These are phyloP conservation scores for Aleiodes alternator DNA, from an alignment of 2,888 invertebrate species.

Conservation along the genomic window DNA sequence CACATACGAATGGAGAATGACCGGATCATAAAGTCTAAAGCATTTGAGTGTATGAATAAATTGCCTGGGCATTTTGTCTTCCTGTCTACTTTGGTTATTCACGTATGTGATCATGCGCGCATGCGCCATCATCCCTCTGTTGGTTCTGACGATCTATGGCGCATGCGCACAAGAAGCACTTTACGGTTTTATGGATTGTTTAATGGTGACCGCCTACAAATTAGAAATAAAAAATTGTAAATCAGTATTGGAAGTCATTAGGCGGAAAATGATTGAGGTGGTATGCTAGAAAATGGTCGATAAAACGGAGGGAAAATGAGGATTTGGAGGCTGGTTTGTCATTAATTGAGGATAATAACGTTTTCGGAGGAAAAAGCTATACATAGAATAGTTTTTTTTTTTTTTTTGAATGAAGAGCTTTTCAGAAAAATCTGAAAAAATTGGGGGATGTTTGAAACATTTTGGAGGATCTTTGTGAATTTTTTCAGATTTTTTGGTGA, in stretches of 20 bases:
- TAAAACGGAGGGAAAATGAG: too few species aligned
- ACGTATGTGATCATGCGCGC: slow-evolving; percentile 27
- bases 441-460: too few species aligned
- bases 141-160: not conserved
- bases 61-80: slow-evolving; percentile 58
- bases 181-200: slow-evolving; percentile 75
- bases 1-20: slow-evolving; percentile 36
- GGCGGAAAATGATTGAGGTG: not conserved
- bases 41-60: slow-evolving; percentile 74
- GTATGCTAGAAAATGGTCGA: too few species aligned
- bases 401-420: too few species aligned
- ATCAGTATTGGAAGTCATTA: slow-evolving; percentile 72
- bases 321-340: too few species aligned
- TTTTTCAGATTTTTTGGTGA: too few species aligned
- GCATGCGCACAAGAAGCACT: slow-evolving; percentile 61
- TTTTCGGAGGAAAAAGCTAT: too few species aligned
- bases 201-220: slow-evolving; percentile 75
- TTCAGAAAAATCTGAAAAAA: too few species aligned
- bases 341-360: too few species aligned
- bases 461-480: too few species aligned
- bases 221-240: slow-evolving; percentile 74
- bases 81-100: slow-evolving; percentile 52
- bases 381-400: too few species aligned
- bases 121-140: slow-evolving; percentile 39
- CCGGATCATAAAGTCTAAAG: slow-evolving; percentile 67